A percentile compares a stretch with the other conserved stretches of the same genome.
These are phyloP conservation scores for Columba guinea DNA, from an alignment of 2,797 vertebrate genomes.

Conservation along the genomic window DNA sequence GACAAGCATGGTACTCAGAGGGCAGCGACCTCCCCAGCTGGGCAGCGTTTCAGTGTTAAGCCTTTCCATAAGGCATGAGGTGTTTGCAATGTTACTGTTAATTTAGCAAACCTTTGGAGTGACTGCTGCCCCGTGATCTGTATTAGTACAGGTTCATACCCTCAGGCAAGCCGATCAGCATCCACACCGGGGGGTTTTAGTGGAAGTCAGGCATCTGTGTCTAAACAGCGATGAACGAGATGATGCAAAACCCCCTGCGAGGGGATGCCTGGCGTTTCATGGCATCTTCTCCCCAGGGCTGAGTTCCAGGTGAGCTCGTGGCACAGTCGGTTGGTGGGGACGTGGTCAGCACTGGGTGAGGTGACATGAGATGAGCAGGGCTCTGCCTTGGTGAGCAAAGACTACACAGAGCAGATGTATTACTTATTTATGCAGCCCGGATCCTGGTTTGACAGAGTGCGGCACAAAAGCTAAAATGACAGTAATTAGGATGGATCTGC, in stretches of 20 bases:
- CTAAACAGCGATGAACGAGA: not conserved
- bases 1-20: not conserved
- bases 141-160: not conserved
- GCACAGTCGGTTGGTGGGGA: not conserved
- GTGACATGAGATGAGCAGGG: not conserved
- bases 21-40: not conserved
- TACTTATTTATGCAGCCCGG: constrained; percentile 7
- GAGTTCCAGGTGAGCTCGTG: not conserved
- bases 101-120: not conserved
- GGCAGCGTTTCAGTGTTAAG: not conserved
- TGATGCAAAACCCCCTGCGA: rapidly evolving
- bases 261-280: not conserved
- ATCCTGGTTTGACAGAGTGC: not conserved
- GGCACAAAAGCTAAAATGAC: constrained; percentile 28
- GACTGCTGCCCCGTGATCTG: not conserved
- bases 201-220: not conserved
- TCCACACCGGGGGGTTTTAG: not conserved
- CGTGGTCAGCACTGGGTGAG: not conserved
- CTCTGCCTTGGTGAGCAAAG: not conserved
- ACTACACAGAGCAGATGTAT: not conserved
- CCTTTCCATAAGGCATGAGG: not conserved
- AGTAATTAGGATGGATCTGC: constrained; percentile 38
- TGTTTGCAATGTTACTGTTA: not conserved
- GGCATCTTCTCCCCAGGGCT: not conserved
- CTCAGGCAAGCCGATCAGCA: not conserved